Percentiles rank a stretch among this genome's conserved stretches.
Conservation (phyloP, 1,140 invertebrate species). For the Spodoptera litura region DNA sequence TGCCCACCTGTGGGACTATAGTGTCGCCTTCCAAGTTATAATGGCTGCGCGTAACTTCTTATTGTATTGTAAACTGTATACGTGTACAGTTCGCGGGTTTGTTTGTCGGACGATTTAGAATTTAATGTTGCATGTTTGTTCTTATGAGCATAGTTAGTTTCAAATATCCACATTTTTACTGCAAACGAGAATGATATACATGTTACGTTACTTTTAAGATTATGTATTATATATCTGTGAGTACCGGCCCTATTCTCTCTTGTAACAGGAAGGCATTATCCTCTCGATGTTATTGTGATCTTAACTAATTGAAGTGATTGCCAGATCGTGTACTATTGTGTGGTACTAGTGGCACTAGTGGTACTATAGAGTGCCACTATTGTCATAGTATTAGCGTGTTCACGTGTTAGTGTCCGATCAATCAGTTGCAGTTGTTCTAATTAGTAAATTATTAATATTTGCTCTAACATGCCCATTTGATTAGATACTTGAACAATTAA, state of each 20-base stretch:
- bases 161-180: too few relatives aligned
- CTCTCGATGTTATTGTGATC: not conserved
- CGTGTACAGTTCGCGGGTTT: not conserved
- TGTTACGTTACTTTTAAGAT: too few relatives aligned
- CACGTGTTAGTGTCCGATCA: not conserved
- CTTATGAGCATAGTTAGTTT: too few relatives aligned
- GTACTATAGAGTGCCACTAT: not conserved
- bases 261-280: not conserved
- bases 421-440: conserved; percentile 13
- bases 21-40: conserved; percentile 7
- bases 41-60: conserved; percentile 19
- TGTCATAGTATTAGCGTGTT: not conserved
- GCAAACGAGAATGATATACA: too few relatives aligned
- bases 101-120: too few relatives aligned
- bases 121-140: too few relatives aligned
- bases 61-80: conserved; percentile 4
- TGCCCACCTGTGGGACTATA: conserved; percentile 22
- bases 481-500: not conserved
- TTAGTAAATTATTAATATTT: conserved; percentile 19
- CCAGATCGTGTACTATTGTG: not conserved
- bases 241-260: not conserved
- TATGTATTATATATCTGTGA: too few relatives aligned
- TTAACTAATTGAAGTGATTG: conserved; percentile 22
- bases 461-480: conserved; percentile 1
- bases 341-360: not conserved